Percentiles rank a stretch among this genome's conserved stretches.
phyloP scores from a whole-genome alignment of 2,797 vertebrate species.

The Discoglossus pictus region DNA sequence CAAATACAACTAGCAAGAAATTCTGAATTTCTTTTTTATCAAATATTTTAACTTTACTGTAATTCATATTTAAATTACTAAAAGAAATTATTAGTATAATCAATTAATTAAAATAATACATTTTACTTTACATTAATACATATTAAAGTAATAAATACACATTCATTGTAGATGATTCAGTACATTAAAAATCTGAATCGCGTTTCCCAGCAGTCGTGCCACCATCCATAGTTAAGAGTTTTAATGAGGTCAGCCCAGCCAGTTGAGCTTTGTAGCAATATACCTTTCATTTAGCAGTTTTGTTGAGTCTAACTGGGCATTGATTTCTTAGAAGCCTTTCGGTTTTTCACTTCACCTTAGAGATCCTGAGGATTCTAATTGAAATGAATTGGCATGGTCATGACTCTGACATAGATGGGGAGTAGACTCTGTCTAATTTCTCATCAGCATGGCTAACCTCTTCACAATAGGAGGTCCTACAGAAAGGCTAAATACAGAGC shows the following conservation, averaged over 20 bases:
- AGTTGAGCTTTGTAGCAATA: neutral
- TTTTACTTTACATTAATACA: no score
- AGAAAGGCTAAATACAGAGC: no score
- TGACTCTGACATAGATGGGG: slow-evolving; percentile 10
- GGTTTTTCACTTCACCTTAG: slow-evolving; percentile 21
- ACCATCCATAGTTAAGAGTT: slow-evolving; percentile 9
- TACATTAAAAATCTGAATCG: neutral
- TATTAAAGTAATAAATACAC: no score
- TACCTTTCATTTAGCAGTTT: slow-evolving; percentile 33
- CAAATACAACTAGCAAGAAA: no score
- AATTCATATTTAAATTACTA: no score
- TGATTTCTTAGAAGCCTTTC: slow-evolving; percentile 31
- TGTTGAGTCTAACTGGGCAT: slow-evolving; percentile 27
- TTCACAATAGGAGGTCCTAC: slow-evolving; percentile 1
- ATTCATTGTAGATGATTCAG: slow-evolving; percentile 14
- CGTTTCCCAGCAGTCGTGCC: neutral
- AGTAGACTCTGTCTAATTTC: slow-evolving; percentile 19
- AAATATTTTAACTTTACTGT: no score
- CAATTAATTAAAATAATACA: no score
- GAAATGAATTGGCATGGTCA: slow-evolving; percentile 25
- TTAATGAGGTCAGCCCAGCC: slow-evolving; percentile 21
- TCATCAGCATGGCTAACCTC: slow-evolving; percentile 20
- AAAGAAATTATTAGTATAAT: no score
- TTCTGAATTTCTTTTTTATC: no score
- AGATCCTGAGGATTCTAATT: slow-evolving; percentile 29